A percentile compares a stretch with the other conserved stretches of the same genome.
phyloP scores from a whole-genome alignment of 2,113 vertebrate genomes.

The Limanda limanda region DNA sequence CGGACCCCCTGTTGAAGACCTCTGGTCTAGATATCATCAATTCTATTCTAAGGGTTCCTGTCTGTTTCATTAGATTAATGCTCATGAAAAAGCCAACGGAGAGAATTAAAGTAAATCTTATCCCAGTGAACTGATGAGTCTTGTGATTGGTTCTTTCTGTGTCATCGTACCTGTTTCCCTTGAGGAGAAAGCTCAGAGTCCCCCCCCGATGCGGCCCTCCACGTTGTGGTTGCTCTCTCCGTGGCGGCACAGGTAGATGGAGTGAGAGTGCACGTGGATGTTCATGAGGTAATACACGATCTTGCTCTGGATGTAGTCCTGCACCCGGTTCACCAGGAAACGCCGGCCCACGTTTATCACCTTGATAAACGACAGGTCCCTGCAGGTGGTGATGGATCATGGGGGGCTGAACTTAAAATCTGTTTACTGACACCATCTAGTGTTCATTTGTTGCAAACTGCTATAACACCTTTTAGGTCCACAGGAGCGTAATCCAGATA shows the following conservation, averaged over 20 bases:
- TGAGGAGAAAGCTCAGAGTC: too few relatives aligned
- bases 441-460: slow-evolving; percentile 36
- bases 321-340: too few relatives aligned
- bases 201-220: slow-evolving; percentile 91
- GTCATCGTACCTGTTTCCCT: slow-evolving; percentile 88
- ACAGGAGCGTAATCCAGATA: too few relatives aligned
- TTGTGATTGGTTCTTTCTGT: slow-evolving; percentile 1
- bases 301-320: slow-evolving; percentile 99
- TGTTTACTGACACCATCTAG: slow-evolving; percentile 45
- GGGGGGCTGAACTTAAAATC: background rate
- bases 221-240: slow-evolving; percentile 94
- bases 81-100: too few relatives aligned
- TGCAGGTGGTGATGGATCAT: slow-evolving; percentile 53
- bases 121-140: background rate
- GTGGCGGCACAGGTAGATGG: slow-evolving; percentile 96
- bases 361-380: slow-evolving; percentile 96
- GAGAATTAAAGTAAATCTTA: too few relatives aligned
- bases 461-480: too few relatives aligned
- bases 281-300: slow-evolving; percentile 99
- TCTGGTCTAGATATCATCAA: too few relatives aligned
- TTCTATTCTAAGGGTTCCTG: too few relatives aligned
- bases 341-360: too few relatives aligned
- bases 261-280: slow-evolving; percentile 94
- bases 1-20: too few relatives aligned
- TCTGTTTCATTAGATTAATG: too few relatives aligned